These are phyloP conservation scores for Platalea minor DNA, from an alignment of 2,797 vertebrate genomes.

Conservation along the genomic window DNA sequence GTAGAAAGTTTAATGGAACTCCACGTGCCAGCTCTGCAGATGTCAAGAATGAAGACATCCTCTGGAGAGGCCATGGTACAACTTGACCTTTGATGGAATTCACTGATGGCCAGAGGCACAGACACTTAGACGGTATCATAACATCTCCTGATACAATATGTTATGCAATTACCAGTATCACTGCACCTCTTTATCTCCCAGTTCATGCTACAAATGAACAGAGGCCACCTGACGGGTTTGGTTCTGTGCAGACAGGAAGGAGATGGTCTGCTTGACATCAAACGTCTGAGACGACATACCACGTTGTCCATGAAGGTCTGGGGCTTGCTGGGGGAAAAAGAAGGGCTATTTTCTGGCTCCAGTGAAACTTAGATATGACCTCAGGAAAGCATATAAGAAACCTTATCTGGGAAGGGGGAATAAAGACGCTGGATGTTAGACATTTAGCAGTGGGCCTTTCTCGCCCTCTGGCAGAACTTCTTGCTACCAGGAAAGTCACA, in stretches of 20 bases:
- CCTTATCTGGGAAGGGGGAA: neutral
- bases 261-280: neutral
- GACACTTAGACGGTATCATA: neutral
- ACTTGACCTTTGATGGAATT: slow-evolving; percentile 3
- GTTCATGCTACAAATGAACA: neutral
- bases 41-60: neutral
- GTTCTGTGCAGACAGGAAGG: neutral
- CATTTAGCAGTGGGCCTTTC: neutral
- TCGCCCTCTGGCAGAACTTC: neutral
- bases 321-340: neutral
- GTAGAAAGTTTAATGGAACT: neutral
- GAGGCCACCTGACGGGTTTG: neutral
- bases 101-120: neutral
- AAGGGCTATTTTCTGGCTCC: slow-evolving; percentile 21
- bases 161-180: neutral
- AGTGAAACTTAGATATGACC: neutral
- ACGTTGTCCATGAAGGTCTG: neutral
- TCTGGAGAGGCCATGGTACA: neutral
- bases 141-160: neutral
- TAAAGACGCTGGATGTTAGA: neutral
- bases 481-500: neutral
- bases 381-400: neutral
- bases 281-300: neutral
- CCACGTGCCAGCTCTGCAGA: neutral
- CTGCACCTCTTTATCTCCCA: neutral